Percentiles rank a stretch among this genome's conserved stretches.
Evolutionary conservation across 2,797 vertebrate genomes (phyloP).

Genomic region (Atherinosoma microstoma): DNA sequence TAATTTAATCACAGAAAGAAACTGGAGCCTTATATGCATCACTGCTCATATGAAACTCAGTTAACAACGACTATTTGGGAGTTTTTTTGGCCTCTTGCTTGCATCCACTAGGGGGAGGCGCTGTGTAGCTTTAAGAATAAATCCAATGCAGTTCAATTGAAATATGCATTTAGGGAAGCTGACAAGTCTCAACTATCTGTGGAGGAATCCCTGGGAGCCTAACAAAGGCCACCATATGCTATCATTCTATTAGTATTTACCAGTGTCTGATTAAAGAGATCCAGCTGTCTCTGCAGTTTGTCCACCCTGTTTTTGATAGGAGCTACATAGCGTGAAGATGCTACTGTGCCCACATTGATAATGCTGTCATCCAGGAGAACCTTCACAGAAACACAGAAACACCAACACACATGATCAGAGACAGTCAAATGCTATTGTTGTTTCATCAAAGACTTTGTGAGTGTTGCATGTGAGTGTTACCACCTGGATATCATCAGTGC

Average conservation of each 20-base stretch:
- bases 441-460: background rate
- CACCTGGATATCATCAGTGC: conserved; percentile 89
- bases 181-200: conserved; percentile 1
- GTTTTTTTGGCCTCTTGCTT: conserved; percentile 11
- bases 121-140: conserved; percentile 30
- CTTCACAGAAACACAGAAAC: conserved; percentile 67
- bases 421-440: background rate
- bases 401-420: conserved; percentile 9
- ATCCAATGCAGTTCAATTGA: conserved; percentile 14
- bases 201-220: conserved; percentile 4
- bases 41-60: background rate
- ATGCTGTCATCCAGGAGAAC: conserved; percentile 89
- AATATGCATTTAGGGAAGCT: conserved; percentile 17
- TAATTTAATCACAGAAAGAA: background rate
- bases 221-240: conserved; percentile 12
- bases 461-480: background rate
- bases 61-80: background rate
- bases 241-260: conserved; percentile 65
- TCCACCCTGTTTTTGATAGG: conserved; percentile 86
- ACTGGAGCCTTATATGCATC: background rate
- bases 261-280: conserved; percentile 89
- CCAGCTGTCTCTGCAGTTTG: conserved; percentile 84
- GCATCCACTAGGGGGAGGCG: conserved; percentile 54
- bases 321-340: conserved; percentile 86
- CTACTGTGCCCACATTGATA: conserved; percentile 86